Conservation (phyloP, 2,797 vertebrate genomes). For the Huso huso region DNA sequence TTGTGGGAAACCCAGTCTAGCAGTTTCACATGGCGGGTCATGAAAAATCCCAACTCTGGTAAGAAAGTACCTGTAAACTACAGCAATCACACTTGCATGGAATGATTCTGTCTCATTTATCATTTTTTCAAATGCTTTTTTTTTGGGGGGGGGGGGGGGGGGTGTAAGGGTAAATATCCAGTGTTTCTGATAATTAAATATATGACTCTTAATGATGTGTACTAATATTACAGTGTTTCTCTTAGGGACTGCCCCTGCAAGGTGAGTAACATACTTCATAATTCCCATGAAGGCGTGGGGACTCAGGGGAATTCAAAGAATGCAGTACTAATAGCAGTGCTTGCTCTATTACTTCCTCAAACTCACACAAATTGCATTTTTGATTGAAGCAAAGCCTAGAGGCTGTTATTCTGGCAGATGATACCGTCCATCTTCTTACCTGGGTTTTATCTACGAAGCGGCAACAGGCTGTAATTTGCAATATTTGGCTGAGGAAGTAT, state of each 20-base stretch:
- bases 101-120: not conserved
- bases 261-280: slow-evolving; percentile 37
- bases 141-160: not conserved
- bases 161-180: not conserved
- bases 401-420: too few species aligned
- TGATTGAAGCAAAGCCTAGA: too few species aligned
- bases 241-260: slow-evolving; percentile 41
- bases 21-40: slow-evolving; percentile 2
- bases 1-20: not conserved
- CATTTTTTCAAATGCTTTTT: not conserved
- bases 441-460: not conserved
- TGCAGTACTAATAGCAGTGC: slow-evolving; percentile 34
- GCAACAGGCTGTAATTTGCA: not conserved
- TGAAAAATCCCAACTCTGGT: slow-evolving; percentile 1
- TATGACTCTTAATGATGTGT: not conserved
- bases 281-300: slow-evolving; percentile 36
- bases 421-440: not conserved
- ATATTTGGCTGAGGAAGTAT: slow-evolving; percentile 33
- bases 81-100: not conserved
- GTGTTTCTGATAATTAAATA: slow-evolving; percentile 8
- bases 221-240: not conserved
- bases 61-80: not conserved
- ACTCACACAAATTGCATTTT: slow-evolving; percentile 2
- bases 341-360: slow-evolving; percentile 4
- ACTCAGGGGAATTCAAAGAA: slow-evolving; percentile 46